Evolutionary conservation across 1,140 invertebrate species (phyloP), one percentile per base, ranked within the genome.

Genomic region (Drepana arcuata): DNA sequence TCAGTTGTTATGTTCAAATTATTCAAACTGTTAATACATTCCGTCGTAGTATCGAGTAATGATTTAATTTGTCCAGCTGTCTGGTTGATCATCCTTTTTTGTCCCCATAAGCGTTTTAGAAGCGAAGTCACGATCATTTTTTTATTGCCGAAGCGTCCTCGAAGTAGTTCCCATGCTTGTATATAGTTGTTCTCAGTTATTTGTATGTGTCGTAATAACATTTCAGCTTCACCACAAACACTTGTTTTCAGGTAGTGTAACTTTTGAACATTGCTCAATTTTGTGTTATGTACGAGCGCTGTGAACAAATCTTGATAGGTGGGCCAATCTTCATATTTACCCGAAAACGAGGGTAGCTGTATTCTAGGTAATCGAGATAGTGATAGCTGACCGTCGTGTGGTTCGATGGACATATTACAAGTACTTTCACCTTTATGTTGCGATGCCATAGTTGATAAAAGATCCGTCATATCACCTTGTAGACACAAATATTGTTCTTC

Each of bases 21-120:
- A 32, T 58, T 49, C 11, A 78, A 50, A 6, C 53, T 59, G 18
- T 49, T 45, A 14, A 77, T 5, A 54, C 64, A 57, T 30, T 64
- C 66, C 5, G 41, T 52, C 4, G 66, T 39, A 11, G 39, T 49
- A 39, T 79, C 67, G 4, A 77, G 33, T 30, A 83, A 26, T 7
- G 28, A 28, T 40, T 75, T 54, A 29, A 79, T 36, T 31, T 41
- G 41, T 14, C 13, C 21, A 16, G 49, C 39, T 25, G 58, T 41
- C 26, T 48, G 44, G 27, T 27, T 14, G 25, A 2, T 35, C 2
- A 45, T 21, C 16, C 35, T 51, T 28, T 39, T 45, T 35, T 51
- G 48, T 25, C 27, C 24, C 25, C 49, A 44, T 16, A 60, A 34
- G 32, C 33, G 37, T 34, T 49, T 51, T 11, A 51, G 25, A n/a